phyloP scores from a whole-genome alignment of 2,888 invertebrate species.

The Mechanitis mazaeus region DNA sequence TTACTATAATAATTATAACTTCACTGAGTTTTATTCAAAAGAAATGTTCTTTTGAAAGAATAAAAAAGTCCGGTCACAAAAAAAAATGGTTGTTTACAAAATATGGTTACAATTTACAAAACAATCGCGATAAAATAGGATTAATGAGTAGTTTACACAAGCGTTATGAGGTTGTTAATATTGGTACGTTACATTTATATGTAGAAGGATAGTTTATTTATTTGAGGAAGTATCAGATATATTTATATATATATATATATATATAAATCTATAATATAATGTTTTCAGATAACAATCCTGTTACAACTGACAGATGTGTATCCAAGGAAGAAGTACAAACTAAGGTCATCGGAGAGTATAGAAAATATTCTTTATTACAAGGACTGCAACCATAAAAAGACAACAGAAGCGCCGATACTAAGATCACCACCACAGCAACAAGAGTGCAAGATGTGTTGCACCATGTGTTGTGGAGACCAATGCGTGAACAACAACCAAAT shows the following conservation, averaged over 20 bases:
- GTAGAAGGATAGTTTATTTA: neutral
- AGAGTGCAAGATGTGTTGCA: constrained; percentile 55
- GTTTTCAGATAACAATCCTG: constrained; percentile 47
- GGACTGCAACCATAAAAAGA: constrained; percentile 50
- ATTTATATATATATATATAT: neutral
- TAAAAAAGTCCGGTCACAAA: too few species aligned
- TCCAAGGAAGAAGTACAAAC: constrained; percentile 35
- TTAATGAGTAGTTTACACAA: neutral
- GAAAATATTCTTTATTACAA: constrained; percentile 64
- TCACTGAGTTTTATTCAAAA: too few species aligned
- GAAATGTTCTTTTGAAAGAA: too few species aligned
- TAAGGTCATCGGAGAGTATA: constrained; percentile 54
- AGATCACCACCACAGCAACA: constrained; percentile 6
- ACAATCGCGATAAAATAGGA: neutral
- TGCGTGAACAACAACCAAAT: constrained; percentile 36
- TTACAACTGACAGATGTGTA: constrained; percentile 39
- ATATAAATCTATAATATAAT: neutral
- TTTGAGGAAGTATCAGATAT: neutral
- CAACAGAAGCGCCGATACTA: constrained; percentile 11
- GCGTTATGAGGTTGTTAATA: constrained; percentile 4
- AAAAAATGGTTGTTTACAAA: constrained; percentile 5
- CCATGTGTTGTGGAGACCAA: constrained; percentile 56
- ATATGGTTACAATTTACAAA: neutral
- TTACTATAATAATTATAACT: too few species aligned
- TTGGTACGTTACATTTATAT: neutral